Base-by-base conservation (phyloP, 2,888 invertebrate genomes). In the Endotricha flammealis region DNA sequence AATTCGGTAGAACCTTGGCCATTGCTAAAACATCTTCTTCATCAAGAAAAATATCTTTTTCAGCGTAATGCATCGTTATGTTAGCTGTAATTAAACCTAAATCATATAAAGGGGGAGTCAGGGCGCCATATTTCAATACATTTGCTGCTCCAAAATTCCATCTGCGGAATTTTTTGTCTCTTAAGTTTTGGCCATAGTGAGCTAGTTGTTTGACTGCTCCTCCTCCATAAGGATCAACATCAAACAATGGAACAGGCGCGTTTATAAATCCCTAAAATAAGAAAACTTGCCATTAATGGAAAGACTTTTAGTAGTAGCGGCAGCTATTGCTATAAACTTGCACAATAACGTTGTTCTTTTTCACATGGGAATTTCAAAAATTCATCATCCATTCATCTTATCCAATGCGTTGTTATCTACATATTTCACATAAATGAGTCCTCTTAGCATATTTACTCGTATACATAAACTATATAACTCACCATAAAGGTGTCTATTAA, bases 121-220 rank as follows among this genome's bases (percentile, higher is more conserved):
- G 17, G 0, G 49, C 39, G 1, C 70, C 70, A 35, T 82, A 82
- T 2, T 36, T 9, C 1, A 57, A 3, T 36, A 81, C 82, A 8
- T 20, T 3, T 0, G 35, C n/a, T n/a, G n/a, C 0, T 4, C 73
- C 74, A 29, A 57, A 67, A 27, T 72, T 50, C 64, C 68, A 82
- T 13, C 73, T 50, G 7, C 69, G 55, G 51, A 82, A 82, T 1
- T 39, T 24, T 42, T 53, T 58, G 38, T 69, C 71, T 29, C 69
- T 57, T n/a, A 82, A 62, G 39, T 76, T 79, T 48, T 82, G 82
- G 0, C 79, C 79, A 36, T 57, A 82, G 42, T 79, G 80, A 0
- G 70, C 79, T 1, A 72, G 17, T 55, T 80, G 79, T 37, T 79
- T 81, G 1, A 77, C 11, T 0, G 79, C 74, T 1, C 81, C 79